Percentiles rank a stretch among this genome's conserved stretches.
Evolutionary conservation across 2,113 vertebrate genomes (phyloP).

Genomic region (Ceyx cyanopectus): DNA sequence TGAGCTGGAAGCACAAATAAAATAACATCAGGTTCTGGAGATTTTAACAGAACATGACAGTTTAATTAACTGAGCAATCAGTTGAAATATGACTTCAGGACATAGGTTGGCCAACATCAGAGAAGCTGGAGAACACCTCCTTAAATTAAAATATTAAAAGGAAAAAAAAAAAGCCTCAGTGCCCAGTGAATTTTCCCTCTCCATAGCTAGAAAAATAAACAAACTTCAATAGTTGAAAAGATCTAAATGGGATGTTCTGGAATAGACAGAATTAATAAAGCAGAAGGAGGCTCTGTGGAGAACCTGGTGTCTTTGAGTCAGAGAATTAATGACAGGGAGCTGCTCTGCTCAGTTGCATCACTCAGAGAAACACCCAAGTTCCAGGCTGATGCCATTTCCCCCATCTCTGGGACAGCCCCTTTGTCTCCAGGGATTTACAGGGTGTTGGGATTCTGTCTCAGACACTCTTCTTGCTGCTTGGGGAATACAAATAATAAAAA

Average conservation of each 20-base stretch:
- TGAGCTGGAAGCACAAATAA: background rate
- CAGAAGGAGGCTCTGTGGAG: background rate
- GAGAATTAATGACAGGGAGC: background rate
- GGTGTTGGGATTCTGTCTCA: background rate
- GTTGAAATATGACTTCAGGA: constrained; percentile 31
- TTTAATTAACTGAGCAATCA: constrained; percentile 35
- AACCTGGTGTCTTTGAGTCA: background rate
- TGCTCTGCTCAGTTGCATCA: background rate
- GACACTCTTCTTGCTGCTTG: background rate
- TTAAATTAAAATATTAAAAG: background rate
- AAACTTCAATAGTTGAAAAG: background rate
- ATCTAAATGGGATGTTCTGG: background rate
- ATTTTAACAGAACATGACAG: background rate
- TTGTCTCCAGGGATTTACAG: background rate
- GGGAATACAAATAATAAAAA: background rate
- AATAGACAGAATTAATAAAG: background rate
- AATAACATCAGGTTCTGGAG: background rate
- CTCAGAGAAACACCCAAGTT: background rate
- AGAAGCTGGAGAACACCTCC: background rate
- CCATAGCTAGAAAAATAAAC: background rate
- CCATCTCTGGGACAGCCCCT: background rate
- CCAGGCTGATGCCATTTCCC: background rate
- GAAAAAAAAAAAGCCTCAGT: background rate
- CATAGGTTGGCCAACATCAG: background rate
- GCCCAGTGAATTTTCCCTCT: background rate